Percentiles rank a stretch among this genome's conserved stretches.
These are phyloP conservation scores for Saccostrea cuccullata DNA, from an alignment of 1,140 invertebrate genomes.

Conservation along the genomic window DNA sequence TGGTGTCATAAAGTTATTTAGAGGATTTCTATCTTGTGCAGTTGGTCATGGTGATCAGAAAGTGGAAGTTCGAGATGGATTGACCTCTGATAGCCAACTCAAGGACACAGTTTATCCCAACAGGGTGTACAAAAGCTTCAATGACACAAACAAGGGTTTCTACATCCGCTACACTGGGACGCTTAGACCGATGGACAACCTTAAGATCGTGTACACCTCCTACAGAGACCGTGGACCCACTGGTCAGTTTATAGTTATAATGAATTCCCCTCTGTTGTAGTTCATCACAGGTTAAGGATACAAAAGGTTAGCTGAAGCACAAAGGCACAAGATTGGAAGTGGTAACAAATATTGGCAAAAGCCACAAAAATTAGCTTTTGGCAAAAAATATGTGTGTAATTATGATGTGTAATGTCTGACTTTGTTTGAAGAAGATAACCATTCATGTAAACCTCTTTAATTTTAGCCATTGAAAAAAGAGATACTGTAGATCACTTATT, in stretches of 20 bases:
- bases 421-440: too few species aligned
- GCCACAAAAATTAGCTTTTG: too few species aligned
- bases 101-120: neutral
- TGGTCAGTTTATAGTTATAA: neutral
- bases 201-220: slow-evolving; percentile 50
- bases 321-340: too few species aligned
- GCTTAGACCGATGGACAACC: slow-evolving; percentile 37
- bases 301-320: too few species aligned
- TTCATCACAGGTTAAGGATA: too few species aligned
- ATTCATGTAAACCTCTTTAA: too few species aligned
- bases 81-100: slow-evolving; percentile 44
- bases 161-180: slow-evolving; percentile 50
- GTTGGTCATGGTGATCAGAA: slow-evolving; percentile 19
- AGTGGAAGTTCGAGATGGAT: slow-evolving; percentile 48
- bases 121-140: neutral
- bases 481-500: too few species aligned
- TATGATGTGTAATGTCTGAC: too few species aligned
- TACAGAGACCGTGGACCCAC: slow-evolving; percentile 46
- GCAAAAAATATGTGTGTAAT: too few species aligned
- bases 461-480: too few species aligned
- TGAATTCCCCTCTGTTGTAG: neutral
- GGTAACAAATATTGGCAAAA: too few species aligned
- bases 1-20: too few species aligned
- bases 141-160: slow-evolving; percentile 40
- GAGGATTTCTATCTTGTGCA: neutral